A percentile compares a stretch with the other conserved stretches of the same genome.
phyloP scores from a whole-genome alignment of 1,140 invertebrate genomes.

The Drosophila funebris region DNA sequence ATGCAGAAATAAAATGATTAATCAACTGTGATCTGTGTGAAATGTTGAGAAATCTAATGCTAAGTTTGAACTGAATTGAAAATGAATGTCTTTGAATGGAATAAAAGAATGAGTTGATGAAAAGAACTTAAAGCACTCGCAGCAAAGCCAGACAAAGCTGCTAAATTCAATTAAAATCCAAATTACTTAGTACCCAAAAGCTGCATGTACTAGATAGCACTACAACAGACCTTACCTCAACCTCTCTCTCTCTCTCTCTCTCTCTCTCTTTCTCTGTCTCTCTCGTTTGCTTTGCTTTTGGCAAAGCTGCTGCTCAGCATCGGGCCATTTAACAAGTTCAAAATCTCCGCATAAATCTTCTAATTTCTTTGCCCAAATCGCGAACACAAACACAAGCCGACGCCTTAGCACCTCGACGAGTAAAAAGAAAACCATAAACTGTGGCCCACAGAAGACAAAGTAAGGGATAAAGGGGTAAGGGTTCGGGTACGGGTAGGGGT shows the following conservation, averaged over 20 bases:
- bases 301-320: constrained; percentile 17
- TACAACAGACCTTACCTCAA: neutral
- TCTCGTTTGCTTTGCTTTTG: neutral
- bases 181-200: constrained; percentile 33
- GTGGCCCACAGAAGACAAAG: neutral
- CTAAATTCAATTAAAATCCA: constrained; percentile 53
- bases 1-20: neutral
- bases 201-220: neutral
- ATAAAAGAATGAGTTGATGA: neutral
- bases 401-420: constrained; percentile 60
- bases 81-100: constrained; percentile 1
- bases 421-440: neutral
- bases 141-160: constrained; percentile 11
- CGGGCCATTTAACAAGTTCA: constrained; percentile 62
- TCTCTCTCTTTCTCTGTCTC: too few species aligned
- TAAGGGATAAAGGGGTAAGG: neutral
- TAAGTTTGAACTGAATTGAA: neutral
- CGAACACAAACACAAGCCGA: constrained; percentile 42
- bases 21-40: neutral
- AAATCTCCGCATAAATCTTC: constrained; percentile 76
- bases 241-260: too few species aligned
- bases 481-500: neutral
- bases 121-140: neutral
- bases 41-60: neutral
- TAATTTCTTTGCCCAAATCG: constrained; percentile 63